phyloP scores from a whole-genome alignment of 2,113 vertebrate species.

The Drymodes brunneopygia region DNA sequence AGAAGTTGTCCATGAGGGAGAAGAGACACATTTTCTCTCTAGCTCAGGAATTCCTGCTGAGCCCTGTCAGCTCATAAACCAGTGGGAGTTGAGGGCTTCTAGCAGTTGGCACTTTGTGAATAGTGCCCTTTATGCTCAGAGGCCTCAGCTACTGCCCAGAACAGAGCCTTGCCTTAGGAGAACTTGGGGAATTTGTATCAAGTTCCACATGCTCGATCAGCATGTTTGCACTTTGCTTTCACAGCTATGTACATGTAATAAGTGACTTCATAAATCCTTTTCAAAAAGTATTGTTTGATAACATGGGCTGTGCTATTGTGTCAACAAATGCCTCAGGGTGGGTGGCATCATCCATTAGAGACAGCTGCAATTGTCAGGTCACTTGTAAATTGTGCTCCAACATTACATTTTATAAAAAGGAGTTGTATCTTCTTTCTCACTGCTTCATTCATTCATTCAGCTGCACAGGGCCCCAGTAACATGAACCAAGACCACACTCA shows the following conservation, averaged over 20 bases:
- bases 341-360: not conserved
- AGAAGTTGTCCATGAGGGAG: not conserved
- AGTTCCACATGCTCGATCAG: not conserved
- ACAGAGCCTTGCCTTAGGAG: not conserved
- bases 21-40: not conserved
- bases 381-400: not conserved
- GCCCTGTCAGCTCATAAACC: not conserved
- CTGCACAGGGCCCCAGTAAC: fast-evolving
- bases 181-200: not conserved
- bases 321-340: not conserved
- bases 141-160: not conserved
- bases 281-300: not conserved
- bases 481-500: not conserved
- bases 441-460: not conserved
- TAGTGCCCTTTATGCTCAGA: constrained; percentile 1
- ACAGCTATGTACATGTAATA: fast-evolving
- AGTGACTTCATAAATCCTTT: not conserved
- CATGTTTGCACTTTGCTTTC: not conserved
- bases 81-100: not conserved
- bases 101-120: constrained; percentile 32
- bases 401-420: not conserved
- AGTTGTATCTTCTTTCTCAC: not conserved
- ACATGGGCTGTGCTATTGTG: fast-evolving
- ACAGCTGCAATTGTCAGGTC: not conserved
- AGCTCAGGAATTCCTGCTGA: not conserved